Percentiles rank a stretch among this genome's conserved stretches.
Evolutionary conservation across 2,113 vertebrate genomes (phyloP).

Genomic region (Vulpes lagopus): DNA sequence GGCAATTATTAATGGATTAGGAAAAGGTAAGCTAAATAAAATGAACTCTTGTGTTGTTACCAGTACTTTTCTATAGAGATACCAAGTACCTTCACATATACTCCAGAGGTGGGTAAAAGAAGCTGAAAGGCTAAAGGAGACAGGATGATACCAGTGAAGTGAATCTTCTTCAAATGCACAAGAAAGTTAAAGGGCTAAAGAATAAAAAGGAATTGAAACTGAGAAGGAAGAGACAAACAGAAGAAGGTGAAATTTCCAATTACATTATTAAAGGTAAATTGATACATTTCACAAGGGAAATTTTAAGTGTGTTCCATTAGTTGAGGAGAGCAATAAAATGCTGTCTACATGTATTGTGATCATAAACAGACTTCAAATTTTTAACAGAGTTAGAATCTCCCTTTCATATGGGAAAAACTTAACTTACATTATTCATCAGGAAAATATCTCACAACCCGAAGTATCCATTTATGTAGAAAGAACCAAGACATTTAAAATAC

Average conservation of each 20-base stretch:
- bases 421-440: slow-evolving; percentile 4
- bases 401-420: neutral
- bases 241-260: slow-evolving; percentile 15
- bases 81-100: slow-evolving; percentile 42
- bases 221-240: neutral
- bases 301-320: slow-evolving; percentile 28
- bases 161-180: slow-evolving; percentile 44
- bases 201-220: slow-evolving; percentile 29
- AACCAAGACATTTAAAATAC: slow-evolving; percentile 45
- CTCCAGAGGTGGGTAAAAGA: slow-evolving; percentile 54
- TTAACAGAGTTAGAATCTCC: neutral
- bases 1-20: slow-evolving; percentile 69
- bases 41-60: slow-evolving; percentile 43
- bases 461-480: neutral
- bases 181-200: slow-evolving; percentile 21
- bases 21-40: slow-evolving; percentile 54
- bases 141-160: neutral
- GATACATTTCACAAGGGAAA: slow-evolving; percentile 20
- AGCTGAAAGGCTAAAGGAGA: slow-evolving; percentile 14
- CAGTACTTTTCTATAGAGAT: slow-evolving; percentile 38
- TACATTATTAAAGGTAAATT: slow-evolving; percentile 38
- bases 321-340: neutral
- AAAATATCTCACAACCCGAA: slow-evolving; percentile 19
- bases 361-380: slow-evolving; percentile 31
- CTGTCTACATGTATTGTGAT: neutral